Evolutionary conservation across 2,797 vertebrate genomes (phyloP), one percentile per base, ranked within the genome.

Genomic region (Parauchenoglanis punctatus): DNA sequence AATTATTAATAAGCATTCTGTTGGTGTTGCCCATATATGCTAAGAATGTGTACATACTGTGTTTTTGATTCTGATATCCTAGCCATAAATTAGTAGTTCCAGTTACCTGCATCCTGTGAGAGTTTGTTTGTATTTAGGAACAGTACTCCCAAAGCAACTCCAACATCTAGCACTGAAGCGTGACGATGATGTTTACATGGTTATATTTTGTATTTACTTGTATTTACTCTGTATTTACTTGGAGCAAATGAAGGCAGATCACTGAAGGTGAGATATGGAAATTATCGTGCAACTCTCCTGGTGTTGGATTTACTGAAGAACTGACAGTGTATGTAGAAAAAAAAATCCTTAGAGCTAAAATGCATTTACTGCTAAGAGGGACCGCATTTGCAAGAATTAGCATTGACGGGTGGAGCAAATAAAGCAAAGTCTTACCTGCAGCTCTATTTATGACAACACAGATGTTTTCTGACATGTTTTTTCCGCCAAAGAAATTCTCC

Each of bases 401-500:
- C 20, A 28, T 65, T 46, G 59, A 65, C 44, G 5, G 40, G 35
- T 61, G 40, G 8, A 78, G 76, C 52, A 49, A 46, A 61, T 67
- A 52, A 67, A 15, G 0, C 17, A 31, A 83, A 28, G 15, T 7
- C 59, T 83, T 83, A 83, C 61, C 44, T 83, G 61, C 81, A 52
- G n/a, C 61, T 67, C n/a, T 46, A 31, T 83, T 83, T 31, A 83
- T 67, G 61, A 46, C 44, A 52, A 31, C 15, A 67, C 61, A 28
- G 44, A 49, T 83, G 61, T 18, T 52, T 83, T 67, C 61, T 67
- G 81, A 83, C 61, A 52, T 82, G 61, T 65, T 82, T 63, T 63
- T 82, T n/a, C 61, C 44, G 0, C 15, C 59, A 67, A 31, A 67
- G 81, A 83, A 7, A 44, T 61, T 61, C 78, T 61, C 56, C 20